Conservation (phyloP, 1,140 invertebrate species). For the Chymomyza costata region DNA sequence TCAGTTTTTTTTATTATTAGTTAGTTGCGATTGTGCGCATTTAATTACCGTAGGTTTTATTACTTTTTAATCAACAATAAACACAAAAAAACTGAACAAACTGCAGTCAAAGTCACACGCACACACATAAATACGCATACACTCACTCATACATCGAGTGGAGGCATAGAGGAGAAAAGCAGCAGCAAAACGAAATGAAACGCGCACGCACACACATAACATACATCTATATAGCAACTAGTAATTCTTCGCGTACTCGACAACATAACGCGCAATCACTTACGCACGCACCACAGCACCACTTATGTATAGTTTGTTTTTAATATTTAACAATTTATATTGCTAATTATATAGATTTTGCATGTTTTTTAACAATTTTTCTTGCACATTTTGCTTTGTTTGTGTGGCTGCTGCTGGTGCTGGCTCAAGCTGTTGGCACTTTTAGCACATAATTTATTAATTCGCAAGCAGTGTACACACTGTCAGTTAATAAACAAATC, state of each 20-base stretch:
- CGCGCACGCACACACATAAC: too few species aligned
- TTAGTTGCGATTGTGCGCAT: slow-evolving; percentile 20
- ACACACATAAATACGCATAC: slow-evolving; percentile 28
- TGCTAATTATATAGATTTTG: slow-evolving; percentile 35
- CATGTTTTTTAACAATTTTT: slow-evolving; percentile 32
- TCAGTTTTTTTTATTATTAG: too few species aligned
- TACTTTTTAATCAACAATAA: slow-evolving; percentile 33
- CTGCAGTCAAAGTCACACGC: slow-evolving; percentile 63
- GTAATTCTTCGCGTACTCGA: slow-evolving; percentile 55
- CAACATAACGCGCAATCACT: slow-evolving; percentile 48
- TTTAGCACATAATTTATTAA: too few species aligned
- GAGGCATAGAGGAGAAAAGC: too few species aligned
- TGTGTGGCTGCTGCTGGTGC: slow-evolving; percentile 34
- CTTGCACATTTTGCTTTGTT: slow-evolving; percentile 39
- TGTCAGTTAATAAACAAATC: too few species aligned
- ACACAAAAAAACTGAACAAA: slow-evolving; percentile 49
- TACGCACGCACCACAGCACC: slow-evolving; percentile 19
- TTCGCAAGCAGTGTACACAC: too few species aligned
- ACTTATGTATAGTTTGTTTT: too few species aligned
- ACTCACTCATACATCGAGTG: slow-evolving; percentile 30
- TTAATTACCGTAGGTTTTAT: slow-evolving; percentile 32
- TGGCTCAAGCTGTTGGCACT: too few species aligned
- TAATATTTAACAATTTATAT: slow-evolving; percentile 36
- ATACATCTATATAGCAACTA: slow-evolving; percentile 63
- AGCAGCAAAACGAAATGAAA: too few species aligned